phyloP scores from a whole-genome alignment of 2,797 vertebrate species.

The Xenops minutus region DNA sequence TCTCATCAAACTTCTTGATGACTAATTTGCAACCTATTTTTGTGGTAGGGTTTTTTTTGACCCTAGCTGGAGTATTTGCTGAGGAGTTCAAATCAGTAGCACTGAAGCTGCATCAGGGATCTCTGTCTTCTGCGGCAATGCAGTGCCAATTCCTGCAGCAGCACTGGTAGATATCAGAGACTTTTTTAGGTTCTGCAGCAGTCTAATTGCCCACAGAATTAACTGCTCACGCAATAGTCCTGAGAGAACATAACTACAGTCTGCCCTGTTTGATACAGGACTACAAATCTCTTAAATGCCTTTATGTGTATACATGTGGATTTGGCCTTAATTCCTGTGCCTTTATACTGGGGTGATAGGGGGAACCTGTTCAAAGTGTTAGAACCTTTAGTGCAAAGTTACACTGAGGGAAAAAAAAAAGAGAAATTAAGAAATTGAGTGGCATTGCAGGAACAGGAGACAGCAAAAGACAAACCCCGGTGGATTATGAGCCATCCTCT shows the following conservation, averaged over 20 bases:
- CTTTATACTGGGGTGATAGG: not conserved
- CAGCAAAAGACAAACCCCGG: not conserved
- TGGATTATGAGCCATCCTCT: not conserved
- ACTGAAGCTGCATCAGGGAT: not conserved
- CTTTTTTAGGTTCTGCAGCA: constrained; percentile 5
- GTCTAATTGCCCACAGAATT: not conserved
- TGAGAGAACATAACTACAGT: not conserved
- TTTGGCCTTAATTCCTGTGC: not conserved
- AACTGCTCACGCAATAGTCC: not conserved
- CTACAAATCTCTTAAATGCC: not conserved
- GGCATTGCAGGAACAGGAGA: not conserved
- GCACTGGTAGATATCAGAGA: not conserved
- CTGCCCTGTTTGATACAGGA: not conserved
- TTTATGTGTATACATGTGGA: not conserved
- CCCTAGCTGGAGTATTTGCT: not conserved
- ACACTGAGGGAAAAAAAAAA: not conserved
- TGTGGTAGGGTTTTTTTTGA: not conserved
- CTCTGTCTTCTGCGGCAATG: not conserved
- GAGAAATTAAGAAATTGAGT: not conserved
- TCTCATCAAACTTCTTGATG: not conserved
- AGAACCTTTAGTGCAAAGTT: not conserved
- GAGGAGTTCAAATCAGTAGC: not conserved
- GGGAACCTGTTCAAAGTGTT: not conserved
- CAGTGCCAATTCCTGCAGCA: not conserved
- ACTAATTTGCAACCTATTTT: constrained; percentile 21